Base-by-base conservation (phyloP, 2,888 invertebrate species). In the Ormia ochracea region DNA sequence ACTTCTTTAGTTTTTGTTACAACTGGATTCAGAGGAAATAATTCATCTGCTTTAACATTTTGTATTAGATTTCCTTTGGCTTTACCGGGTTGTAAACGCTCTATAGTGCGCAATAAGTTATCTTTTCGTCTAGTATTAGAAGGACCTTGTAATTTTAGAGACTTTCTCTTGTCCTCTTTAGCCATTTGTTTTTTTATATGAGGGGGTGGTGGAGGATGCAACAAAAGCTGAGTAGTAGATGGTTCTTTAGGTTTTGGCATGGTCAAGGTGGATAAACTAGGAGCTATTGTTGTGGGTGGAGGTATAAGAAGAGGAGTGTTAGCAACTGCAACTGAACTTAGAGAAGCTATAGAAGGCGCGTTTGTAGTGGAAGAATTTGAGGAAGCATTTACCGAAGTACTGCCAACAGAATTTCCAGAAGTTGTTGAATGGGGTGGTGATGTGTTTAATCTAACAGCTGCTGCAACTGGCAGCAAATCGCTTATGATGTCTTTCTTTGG, bases 51-150 rank as follows among this genome's bases (percentile, higher is more conserved):
- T 84, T 91, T 91, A 23, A 93, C 91, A 86, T 94, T 95, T 41
- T 94, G 93, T 26, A 96, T 90, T 19, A 96, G 90, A 90, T 96
- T 96, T 0, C 96, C 96, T 91, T 96, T 96, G 85, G 96, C 94
- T 89, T 96, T 96, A 0, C 96, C 96, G 0, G 96, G 96, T 85
- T 96, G 96, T 61, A 96, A 89, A 70, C 96, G 91, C 83, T 96
- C 96, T 83, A 96, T 96, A 0, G 95, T 96, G 81, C 96, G 91
- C 88, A 96, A 94, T 78, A 95, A 91, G 56, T 80, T 80, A 89
- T 96, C 95, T 79, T 94, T 91, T 82, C 93, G 90, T 85, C 91
- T 92, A 0, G 85, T 83, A 76, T 86, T 86, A 1, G 86, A 82
- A 85, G 85, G 91, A 83, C 87, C 86, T 4, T 87, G 85, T 9